Percentiles rank a stretch among this genome's conserved stretches.
Conservation (phyloP, 2,113 vertebrate genomes). For the Plotosus lineatus region DNA sequence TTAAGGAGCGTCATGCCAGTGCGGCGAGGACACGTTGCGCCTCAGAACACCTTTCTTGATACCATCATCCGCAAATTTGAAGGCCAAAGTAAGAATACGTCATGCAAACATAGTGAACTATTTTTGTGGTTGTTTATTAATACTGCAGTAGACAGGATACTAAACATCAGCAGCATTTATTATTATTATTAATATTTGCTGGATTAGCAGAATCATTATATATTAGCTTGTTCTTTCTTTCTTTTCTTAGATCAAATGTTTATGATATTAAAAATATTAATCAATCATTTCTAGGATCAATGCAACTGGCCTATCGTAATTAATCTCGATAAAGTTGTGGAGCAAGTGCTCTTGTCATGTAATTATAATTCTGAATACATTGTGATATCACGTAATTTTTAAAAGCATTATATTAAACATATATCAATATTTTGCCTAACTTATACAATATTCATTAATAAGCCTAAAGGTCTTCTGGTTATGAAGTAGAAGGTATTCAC, state of each 20-base stretch:
- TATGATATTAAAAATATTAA: not conserved
- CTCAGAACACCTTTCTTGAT: slow-evolving; percentile 89
- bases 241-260: not conserved
- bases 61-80: slow-evolving; percentile 93
- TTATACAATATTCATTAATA: not conserved
- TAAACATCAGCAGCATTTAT: not conserved
- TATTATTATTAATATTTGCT: not conserved
- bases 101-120: not conserved
- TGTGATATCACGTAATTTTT: too few species aligned
- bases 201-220: not conserved
- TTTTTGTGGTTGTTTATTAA: not conserved
- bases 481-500: not conserved
- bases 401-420: too few species aligned
- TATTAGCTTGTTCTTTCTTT: not conserved
- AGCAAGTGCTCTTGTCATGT: not conserved
- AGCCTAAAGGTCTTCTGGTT: not conserved
- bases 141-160: not conserved
- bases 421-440: not conserved
- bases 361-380: not conserved
- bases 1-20: slow-evolving; percentile 78
- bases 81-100: slow-evolving; percentile 81
- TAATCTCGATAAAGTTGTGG: not conserved
- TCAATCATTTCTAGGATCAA: not conserved
- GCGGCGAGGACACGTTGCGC: slow-evolving; percentile 86
- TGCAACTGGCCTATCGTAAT: not conserved